A percentile compares a stretch with the other conserved stretches of the same genome.
Evolutionary conservation across 1,140 invertebrate species (phyloP).

Genomic region (Paraescarpia echinospica): DNA sequence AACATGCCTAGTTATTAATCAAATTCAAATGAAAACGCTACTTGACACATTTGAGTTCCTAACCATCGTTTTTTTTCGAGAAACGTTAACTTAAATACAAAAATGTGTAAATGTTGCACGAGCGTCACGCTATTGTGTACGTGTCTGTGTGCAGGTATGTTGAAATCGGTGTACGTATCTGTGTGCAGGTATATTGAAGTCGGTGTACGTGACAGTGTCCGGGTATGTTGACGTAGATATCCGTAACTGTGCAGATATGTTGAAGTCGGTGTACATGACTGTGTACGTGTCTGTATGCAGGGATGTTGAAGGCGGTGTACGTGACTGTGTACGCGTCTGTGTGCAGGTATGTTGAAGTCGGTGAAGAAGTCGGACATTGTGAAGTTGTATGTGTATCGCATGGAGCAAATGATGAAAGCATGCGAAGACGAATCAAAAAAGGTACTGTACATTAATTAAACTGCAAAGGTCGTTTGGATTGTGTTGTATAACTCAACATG

Average conservation of each 20-base stretch:
- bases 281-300: background rate
- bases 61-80: too few relatives aligned
- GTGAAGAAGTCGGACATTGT: slow-evolving; percentile 72
- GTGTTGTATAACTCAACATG: background rate
- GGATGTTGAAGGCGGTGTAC: too few relatives aligned
- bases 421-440: slow-evolving; percentile 56
- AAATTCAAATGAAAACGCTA: too few relatives aligned
- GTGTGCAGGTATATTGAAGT: slow-evolving; percentile 69
- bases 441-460: slow-evolving; percentile 47
- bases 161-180: too few relatives aligned
- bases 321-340: background rate
- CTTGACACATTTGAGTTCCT: too few relatives aligned
- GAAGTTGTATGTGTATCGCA: slow-evolving; percentile 48
- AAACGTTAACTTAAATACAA: too few relatives aligned
- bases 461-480: background rate
- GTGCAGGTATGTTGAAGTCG: slow-evolving; percentile 71
- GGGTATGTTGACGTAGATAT: slow-evolving; percentile 60
- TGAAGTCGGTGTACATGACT: background rate
- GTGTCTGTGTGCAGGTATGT: too few relatives aligned
- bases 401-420: slow-evolving; percentile 30
- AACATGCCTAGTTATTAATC: too few relatives aligned
- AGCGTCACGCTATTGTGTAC: too few relatives aligned
- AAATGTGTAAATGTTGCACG: too few relatives aligned
- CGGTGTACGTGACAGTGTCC: slow-evolving; percentile 70
- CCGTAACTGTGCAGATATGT: background rate